A percentile compares a stretch with the other conserved stretches of the same genome.
Conservation (phyloP, 2,797 vertebrate species). For the Fistularia tabacaria region DNA sequence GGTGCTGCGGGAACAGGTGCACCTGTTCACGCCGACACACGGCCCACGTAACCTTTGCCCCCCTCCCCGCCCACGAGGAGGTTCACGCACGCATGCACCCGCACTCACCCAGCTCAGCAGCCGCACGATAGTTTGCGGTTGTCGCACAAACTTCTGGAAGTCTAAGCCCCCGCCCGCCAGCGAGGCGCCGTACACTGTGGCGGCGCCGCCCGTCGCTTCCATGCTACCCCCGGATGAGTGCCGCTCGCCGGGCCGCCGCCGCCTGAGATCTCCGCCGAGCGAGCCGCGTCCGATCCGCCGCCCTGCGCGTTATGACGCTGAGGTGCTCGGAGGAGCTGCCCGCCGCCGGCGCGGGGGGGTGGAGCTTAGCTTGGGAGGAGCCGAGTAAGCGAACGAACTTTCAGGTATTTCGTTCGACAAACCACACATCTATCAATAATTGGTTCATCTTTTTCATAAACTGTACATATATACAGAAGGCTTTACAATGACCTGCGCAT, state of each 20-base stretch:
- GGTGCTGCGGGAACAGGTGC: background rate
- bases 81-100: too few relatives aligned
- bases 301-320: too few relatives aligned
- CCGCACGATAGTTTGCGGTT: slow-evolving; percentile 75
- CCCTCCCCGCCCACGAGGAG: too few relatives aligned
- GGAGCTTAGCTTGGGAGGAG: too few relatives aligned
- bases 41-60: background rate
- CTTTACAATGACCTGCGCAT: too few relatives aligned
- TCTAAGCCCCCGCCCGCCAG: slow-evolving; percentile 72
- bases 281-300: background rate
- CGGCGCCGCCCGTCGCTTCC: slow-evolving; percentile 60
- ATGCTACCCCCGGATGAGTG: slow-evolving; percentile 26
- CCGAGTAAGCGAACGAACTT: too few relatives aligned
- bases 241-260: background rate
- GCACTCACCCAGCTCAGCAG: slow-evolving; percentile 76
- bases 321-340: too few relatives aligned
- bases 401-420: too few relatives aligned
- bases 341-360: too few relatives aligned
- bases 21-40: slow-evolving; percentile 33
- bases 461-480: too few relatives aligned
- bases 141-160: slow-evolving; percentile 66
- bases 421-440: too few relatives aligned
- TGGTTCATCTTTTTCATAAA: too few relatives aligned
- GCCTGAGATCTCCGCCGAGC: slow-evolving; percentile 1
- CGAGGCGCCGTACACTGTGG: slow-evolving; percentile 66